phyloP scores from a whole-genome alignment of 64 coral and sea anemone species.

The Pachyseris speciosa region DNA sequence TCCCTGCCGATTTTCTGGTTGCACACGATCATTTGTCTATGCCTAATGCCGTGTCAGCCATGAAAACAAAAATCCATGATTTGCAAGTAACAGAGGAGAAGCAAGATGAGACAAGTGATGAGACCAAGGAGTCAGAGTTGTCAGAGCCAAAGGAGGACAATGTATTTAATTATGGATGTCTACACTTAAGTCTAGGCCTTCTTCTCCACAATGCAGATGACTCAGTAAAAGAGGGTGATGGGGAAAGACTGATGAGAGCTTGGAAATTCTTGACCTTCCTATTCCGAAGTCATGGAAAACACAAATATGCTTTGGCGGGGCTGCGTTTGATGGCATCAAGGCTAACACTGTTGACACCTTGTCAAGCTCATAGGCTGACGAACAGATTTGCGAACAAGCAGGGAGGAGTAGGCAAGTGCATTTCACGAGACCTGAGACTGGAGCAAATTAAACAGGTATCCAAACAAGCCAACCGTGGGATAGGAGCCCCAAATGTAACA shows the following conservation, averaged over 20 bases:
- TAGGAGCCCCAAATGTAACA: conserved; percentile 46
- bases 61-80: neutral
- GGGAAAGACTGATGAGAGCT: conserved; percentile 22
- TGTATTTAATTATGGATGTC: conserved; percentile 77
- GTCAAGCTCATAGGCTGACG: conserved; percentile 43
- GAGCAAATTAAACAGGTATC: conserved; percentile 24
- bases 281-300: conserved; percentile 1
- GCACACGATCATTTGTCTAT: conserved; percentile 29
- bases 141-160: conserved; percentile 24
- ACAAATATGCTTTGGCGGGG: conserved; percentile 70
- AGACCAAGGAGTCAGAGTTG: neutral
- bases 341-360: conserved; percentile 3
- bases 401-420: conserved; percentile 9
- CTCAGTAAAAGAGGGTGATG: conserved; percentile 75
- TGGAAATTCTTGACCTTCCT: conserved; percentile 63
- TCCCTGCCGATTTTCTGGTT: neutral
- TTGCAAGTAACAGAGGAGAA: neutral
- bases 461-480: conserved; percentile 25
- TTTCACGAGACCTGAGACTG: conserved; percentile 25
- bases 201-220: conserved; percentile 64
- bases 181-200: conserved; percentile 51
- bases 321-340: conserved; percentile 13
- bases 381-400: conserved; percentile 40
- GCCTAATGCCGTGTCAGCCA: conserved; percentile 42
- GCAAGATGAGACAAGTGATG: neutral